phyloP scores from a whole-genome alignment of 2,113 vertebrate species.

The Silurus meridionalis region DNA sequence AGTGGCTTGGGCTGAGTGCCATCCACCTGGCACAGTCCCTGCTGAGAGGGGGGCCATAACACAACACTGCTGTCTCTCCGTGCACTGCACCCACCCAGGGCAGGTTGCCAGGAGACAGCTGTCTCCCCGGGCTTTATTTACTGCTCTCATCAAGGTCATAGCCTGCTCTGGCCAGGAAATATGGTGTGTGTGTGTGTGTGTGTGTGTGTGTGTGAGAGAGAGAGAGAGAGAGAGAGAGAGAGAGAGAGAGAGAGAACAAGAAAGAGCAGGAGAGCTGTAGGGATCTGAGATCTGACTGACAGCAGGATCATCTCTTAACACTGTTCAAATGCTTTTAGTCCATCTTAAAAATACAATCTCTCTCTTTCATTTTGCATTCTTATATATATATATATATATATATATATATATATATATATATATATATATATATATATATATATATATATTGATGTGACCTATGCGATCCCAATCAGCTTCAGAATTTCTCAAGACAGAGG shows the following conservation, averaged over 20 bases:
- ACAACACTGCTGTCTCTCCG: constrained; percentile 63
- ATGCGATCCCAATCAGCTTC: background rate
- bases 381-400: too few relatives aligned
- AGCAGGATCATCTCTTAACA: background rate
- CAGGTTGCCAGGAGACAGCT: constrained; percentile 65
- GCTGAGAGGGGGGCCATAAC: constrained; percentile 54
- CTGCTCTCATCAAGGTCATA: constrained; percentile 69
- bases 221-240: constrained; percentile 33
- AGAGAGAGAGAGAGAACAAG: constrained; percentile 2
- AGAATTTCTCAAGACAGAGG: background rate
- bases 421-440: too few relatives aligned
- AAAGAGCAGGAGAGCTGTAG: constrained; percentile 3
- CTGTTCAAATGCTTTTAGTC: background rate
- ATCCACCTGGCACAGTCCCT: constrained; percentile 67
- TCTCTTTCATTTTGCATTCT: too few relatives aligned
- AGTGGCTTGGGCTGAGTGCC: constrained; percentile 63
- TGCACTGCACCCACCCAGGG: constrained; percentile 51
- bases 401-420: too few relatives aligned
- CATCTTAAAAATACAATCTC: background rate
- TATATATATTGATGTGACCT: too few relatives aligned
- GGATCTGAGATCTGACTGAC: constrained; percentile 15
- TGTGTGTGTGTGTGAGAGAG: background rate
- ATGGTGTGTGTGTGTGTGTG: background rate
- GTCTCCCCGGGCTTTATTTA: constrained; percentile 63
- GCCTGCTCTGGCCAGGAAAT: constrained; percentile 46